These are phyloP conservation scores for Odontophorus gujanensis DNA, from an alignment of 2,113 vertebrate species.

Conservation along the genomic window DNA sequence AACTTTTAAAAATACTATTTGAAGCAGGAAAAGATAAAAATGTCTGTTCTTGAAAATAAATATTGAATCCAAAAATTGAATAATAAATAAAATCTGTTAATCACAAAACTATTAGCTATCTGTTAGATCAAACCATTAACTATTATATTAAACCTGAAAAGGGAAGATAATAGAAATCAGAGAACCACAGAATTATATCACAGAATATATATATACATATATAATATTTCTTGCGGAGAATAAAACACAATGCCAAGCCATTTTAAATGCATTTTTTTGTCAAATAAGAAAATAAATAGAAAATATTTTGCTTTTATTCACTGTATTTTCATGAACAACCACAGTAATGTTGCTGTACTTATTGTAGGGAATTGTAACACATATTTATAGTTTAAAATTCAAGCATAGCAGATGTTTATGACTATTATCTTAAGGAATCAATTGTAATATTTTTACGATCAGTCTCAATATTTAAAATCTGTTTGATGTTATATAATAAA, in stretches of 20 bases:
- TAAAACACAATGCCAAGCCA: slow-evolving; percentile 57
- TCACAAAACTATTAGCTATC: not conserved
- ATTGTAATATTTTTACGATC: not conserved
- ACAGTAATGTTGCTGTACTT: not conserved
- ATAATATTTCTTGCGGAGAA: not conserved
- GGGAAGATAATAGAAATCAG: slow-evolving; percentile 56
- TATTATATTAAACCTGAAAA: slow-evolving; percentile 69
- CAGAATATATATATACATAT: not conserved
- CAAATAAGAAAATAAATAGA: slow-evolving; percentile 22
- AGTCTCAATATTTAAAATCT: not conserved
- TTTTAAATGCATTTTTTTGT: slow-evolving; percentile 20
- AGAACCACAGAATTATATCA: not conserved
- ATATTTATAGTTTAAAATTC: not conserved
- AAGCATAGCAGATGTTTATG: slow-evolving; percentile 19
- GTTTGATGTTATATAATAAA: not conserved
- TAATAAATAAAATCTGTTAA: not conserved
- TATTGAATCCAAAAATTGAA: not conserved
- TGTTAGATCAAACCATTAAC: not conserved
- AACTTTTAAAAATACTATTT: not conserved
- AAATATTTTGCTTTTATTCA: not conserved
- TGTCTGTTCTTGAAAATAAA: not conserved
- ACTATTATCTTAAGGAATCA: not conserved
- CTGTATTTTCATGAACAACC: not conserved
- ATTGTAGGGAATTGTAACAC: slow-evolving; percentile 10
- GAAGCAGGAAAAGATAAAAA: not conserved